Percentiles rank a stretch among this genome's conserved stretches.
These are phyloP conservation scores for Thera obeliscata DNA, from an alignment of 2,888 invertebrate genomes.

Conservation along the genomic window DNA sequence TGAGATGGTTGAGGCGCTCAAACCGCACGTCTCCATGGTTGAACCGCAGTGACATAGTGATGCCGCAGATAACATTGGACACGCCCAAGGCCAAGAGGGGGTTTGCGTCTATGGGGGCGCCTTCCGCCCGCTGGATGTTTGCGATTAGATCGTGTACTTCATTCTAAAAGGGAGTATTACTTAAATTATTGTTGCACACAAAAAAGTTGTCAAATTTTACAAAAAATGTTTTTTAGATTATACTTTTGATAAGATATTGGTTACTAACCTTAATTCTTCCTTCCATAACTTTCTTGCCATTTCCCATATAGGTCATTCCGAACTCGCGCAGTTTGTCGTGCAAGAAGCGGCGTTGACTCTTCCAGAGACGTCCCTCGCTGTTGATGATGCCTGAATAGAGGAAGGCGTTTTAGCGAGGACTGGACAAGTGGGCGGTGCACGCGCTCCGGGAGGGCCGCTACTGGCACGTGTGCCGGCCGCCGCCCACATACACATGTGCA, in stretches of 20 bases:
- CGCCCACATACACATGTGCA: slow-evolving; percentile 64
- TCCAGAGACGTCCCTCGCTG: slow-evolving; percentile 95
- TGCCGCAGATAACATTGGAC: slow-evolving; percentile 95
- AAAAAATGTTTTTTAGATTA: neutral
- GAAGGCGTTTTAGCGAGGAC: slow-evolving; percentile 59
- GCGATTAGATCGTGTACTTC: slow-evolving; percentile 91
- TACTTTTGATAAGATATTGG: slow-evolving; percentile 7
- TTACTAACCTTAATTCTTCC: slow-evolving; percentile 90
- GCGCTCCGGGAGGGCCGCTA: slow-evolving; percentile 56
- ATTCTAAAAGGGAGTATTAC: slow-evolving; percentile 70
- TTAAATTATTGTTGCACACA: slow-evolving; percentile 5
- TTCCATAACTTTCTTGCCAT: slow-evolving; percentile 92
- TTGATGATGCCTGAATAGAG: slow-evolving; percentile 92
- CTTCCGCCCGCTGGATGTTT: slow-evolving; percentile 86
- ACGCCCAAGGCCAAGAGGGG: slow-evolving; percentile 91
- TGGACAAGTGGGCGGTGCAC: slow-evolving; percentile 67
- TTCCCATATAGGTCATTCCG: slow-evolving; percentile 94
- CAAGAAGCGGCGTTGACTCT: slow-evolving; percentile 93
- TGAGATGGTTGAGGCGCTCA: slow-evolving; percentile 91
- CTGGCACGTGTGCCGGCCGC: slow-evolving; percentile 57
- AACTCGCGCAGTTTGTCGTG: slow-evolving; percentile 93
- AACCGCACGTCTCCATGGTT: slow-evolving; percentile 91
- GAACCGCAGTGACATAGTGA: slow-evolving; percentile 95
- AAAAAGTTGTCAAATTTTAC: neutral
- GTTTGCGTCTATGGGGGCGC: slow-evolving; percentile 89